phyloP scores from a whole-genome alignment of 2,888 invertebrate genomes.

The Polydesmus complanatus region DNA sequence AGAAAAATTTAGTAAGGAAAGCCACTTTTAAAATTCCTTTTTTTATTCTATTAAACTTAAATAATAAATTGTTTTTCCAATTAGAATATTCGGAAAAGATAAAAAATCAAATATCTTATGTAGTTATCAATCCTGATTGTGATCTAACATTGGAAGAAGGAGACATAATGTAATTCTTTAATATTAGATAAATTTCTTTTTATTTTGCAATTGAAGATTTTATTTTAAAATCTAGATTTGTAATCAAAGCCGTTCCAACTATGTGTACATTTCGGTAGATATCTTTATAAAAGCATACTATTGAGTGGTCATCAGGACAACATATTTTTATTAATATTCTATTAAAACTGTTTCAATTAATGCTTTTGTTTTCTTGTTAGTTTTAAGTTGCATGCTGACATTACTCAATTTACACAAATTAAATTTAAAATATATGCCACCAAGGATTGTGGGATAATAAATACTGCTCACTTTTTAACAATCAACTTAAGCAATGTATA shows the following conservation, averaged over 20 bases:
- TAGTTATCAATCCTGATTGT: slow-evolving; percentile 95
- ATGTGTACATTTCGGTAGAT: background rate
- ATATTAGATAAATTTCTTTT: background rate
- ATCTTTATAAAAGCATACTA: no score
- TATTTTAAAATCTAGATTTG: background rate
- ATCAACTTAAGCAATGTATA: no score
- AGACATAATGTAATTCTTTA: slow-evolving; percentile 69
- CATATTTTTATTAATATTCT: no score
- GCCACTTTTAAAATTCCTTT: no score
- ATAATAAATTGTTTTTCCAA: background rate
- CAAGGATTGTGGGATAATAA: no score
- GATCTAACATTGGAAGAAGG: slow-evolving; percentile 89
- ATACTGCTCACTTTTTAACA: no score
- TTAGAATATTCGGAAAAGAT: slow-evolving; percentile 82
- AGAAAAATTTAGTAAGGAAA: slow-evolving; percentile 59
- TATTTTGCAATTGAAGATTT: background rate
- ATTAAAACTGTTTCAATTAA: no score
- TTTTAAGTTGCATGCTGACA: no score
- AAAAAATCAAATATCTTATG: slow-evolving; percentile 70
- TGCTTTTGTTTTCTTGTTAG: no score
- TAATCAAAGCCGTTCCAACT: slow-evolving; percentile 6
- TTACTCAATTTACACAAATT: no score
- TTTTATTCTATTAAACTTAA: background rate
- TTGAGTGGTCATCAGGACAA: no score
- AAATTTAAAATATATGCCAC: no score